Base-by-base conservation (phyloP, 2,888 invertebrate genomes). In the Gymnoscelis rufifasciata region DNA sequence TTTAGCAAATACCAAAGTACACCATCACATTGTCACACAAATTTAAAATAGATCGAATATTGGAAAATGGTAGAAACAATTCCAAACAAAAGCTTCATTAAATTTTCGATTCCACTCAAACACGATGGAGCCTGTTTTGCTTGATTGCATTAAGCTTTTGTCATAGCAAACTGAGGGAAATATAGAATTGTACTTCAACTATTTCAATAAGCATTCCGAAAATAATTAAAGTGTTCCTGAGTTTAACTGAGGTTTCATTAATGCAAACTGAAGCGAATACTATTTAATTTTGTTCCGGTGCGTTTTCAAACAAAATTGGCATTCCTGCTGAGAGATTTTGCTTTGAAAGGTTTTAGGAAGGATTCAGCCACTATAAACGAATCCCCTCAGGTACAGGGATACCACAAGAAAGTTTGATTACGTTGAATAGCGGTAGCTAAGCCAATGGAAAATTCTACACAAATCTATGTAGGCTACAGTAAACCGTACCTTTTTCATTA, bases 281-380 rank as follows among this genome's bases (percentile, higher is more conserved):
- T 60, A 65, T 68, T 65, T 63, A 62, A 62, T 57, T 54, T 51
- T 30, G 49, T 47, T 52, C 37, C 47, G 41, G 58, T 58, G 59
- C 56, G 59, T 64, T 64, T 56, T 58, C 56, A 65, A 69, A 72
- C 64, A 57, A 63, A 74, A 72, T 72, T 69, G 71, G 66, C 66
- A 69, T 74, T 72, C 68, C 64, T 62, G 56, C 46, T 49, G 51
- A 50, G 53, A 66, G 62, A 63, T 66, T 57, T 54, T 56, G 64
- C 71, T 66, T 67, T 60, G 64, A 59, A 69, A 65, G 60, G 71
- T 68, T 56, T 59, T 52, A 47, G 57, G 59, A 61, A 64, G 58
- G 57, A 64, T 63, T 62, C 51, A 43, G 46, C 51, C 56, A 54
- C 56, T 54, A 53, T 47, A 46, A 37, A 41, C 47, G 31, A 59